These are phyloP conservation scores for Paralvinella palmiformis DNA, from an alignment of 1,140 invertebrate genomes.

Conservation along the genomic window DNA sequence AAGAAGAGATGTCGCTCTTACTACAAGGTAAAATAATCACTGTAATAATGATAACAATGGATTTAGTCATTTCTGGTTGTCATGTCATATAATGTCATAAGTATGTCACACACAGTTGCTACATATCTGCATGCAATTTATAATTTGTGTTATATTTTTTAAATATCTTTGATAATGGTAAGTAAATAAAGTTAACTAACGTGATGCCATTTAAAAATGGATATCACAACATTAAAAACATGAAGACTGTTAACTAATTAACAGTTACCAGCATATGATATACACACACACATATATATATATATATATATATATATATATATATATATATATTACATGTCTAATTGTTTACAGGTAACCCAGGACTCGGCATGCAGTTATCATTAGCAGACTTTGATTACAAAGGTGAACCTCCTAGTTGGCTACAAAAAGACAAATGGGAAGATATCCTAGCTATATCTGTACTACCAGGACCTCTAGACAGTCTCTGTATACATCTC, in stretches of 20 bases:
- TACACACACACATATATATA: conserved; percentile 1
- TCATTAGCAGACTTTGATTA: conserved; percentile 46
- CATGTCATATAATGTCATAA: no score
- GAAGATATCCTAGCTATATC: conserved; percentile 48
- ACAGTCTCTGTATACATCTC: conserved; percentile 43
- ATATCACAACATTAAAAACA: no score
- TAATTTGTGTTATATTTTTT: no score
- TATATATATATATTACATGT: not conserved
- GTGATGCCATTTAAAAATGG: no score
- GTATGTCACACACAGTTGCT: no score
- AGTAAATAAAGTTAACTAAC: no score
- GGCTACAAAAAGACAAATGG: conserved; percentile 45
- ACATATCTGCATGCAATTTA: no score
- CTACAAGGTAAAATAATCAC: conserved; percentile 39
- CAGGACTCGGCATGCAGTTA: conserved; percentile 46
- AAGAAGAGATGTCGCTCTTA: conserved; percentile 44
- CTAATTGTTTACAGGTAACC: conserved; percentile 35
- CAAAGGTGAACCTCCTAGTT: conserved; percentile 32
- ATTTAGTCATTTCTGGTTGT: no score
- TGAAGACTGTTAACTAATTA: not conserved
- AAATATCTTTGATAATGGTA: no score
- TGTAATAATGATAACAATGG: no score
- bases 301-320: conserved; percentile 5
- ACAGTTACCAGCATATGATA: no score
- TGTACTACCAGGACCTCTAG: conserved; percentile 46